Base-by-base conservation (phyloP, 2,888 invertebrate species). In the Drosophila subsilvestris region DNA sequence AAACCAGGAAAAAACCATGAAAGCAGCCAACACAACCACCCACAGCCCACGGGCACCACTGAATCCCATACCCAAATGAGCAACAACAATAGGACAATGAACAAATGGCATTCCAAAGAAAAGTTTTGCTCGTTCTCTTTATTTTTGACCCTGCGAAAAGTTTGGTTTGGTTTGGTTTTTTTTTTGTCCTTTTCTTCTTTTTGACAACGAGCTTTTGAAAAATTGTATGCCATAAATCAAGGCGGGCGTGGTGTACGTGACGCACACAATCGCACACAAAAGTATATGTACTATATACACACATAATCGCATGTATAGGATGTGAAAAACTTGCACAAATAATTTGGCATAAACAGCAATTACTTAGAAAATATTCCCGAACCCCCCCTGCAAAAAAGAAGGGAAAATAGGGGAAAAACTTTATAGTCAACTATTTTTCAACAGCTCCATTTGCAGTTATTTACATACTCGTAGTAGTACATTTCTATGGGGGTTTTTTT, bases 301-400 rank as follows among this genome's bases (percentile, higher is more conserved):
- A 53, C 71, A 53, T 42, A 8, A n/a, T 32, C 20, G 45, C 18
- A 27, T 44, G 42, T 32, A 42, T 29, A 18, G 25, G 18, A 20
- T 27, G 47, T 9, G 12, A 43, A 20, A 65, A 73, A 67, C 53
- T 73, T 73, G 56, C 62, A 75, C 55, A 77, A 37, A 77, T 75
- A 85, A 83, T 80, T 74, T 75, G 75, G 78, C 67, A 85, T 88
- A 79, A 80, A 76, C 81, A 85, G 85, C 88, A 80, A 88, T 85
- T 79, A 86, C 75, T 81, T 84, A 59, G 66, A 75, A 86, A 66
- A 77, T 72, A 71, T 67, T 56, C 49, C 32, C 9, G 29, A 55
- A 53, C n/a, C n/a, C n/a, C n/a, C n/a, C n/a, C n/a, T n/a, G n/a
- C n/a, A n/a, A n/a, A n/a, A n/a, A 32, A 42, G 25, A 48, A n/a